Base-by-base conservation (phyloP, 2,797 vertebrate genomes). In the Perodicticus potto region DNA sequence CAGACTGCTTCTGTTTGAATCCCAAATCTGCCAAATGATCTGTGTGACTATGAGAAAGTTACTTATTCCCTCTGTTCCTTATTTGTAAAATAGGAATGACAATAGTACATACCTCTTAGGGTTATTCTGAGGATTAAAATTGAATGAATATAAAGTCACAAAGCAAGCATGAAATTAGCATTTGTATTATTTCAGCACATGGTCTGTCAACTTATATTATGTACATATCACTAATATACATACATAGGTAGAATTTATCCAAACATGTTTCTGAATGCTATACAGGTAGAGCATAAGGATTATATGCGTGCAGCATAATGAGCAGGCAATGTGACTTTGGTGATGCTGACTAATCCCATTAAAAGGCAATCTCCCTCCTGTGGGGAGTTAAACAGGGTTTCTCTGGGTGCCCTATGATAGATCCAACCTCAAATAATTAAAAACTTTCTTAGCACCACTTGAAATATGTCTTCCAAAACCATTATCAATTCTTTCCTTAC, bases 351-450 rank as follows among this genome's bases (percentile, higher is more conserved):
- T 88, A 84, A 92, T 91, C 10, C 84, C 76, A 96, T 88, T 94
- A 84, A 91, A 81, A 97, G 74, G 59, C 59, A 88, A 77, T 96
- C 94, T 83, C 86, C 74, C 81, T 96, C 92, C 87, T 76, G 27
- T 55, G 57, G 81, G 43, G 94, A 89, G 63, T 94, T 86, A 95
- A 97, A 8, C 25, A 84, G 73, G 55, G 65, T 69, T 90, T 89
- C 70, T 82, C 77, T 88, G 34, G 77, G 53, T 90, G 37, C 23
- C 91, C 67, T 61, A 53, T 32, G 17, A n/a, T 80, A 86, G 65
- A 88, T 80, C n/a, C 69, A 92, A 80, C 65, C 74, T 63, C 81
- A 34, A 93, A 96, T 95, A 96, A 97, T 91, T 96, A 89, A 96
- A 95, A 85, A 86, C 19, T n/a, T 23, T 95, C 34, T 63, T 90